A percentile compares a stretch with the other conserved stretches of the same genome.
Evolutionary conservation across 1,140 invertebrate genomes (phyloP).

Genomic region (Penaeus japonicus): DNA sequence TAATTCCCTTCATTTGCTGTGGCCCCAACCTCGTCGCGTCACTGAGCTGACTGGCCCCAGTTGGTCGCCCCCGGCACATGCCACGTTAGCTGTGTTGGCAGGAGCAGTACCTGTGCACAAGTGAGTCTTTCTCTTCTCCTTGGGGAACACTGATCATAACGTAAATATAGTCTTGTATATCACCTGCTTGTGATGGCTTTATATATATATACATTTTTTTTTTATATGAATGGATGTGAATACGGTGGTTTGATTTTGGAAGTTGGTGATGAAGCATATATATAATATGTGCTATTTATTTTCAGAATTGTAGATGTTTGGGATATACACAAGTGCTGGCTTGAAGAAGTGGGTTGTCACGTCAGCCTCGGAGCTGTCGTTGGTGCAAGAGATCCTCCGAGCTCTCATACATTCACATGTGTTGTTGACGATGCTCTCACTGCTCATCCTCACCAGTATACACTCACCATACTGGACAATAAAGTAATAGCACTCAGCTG

Average conservation of each 20-base stretch:
- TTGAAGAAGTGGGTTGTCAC: constrained; percentile 60
- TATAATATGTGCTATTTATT: constrained; percentile 49
- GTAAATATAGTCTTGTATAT: no score
- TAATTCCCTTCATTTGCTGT: constrained; percentile 67
- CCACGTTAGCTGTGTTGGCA: constrained; percentile 67
- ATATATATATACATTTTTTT: no score
- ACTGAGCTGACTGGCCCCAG: constrained; percentile 67
- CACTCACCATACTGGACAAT: constrained; percentile 34
- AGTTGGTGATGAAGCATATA: background rate
- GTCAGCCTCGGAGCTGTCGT: constrained; percentile 60
- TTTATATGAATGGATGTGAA: no score
- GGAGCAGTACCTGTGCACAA: constrained; percentile 67
- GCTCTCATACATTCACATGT: constrained; percentile 31
- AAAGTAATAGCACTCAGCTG: background rate
- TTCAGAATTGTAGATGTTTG: constrained; percentile 69
- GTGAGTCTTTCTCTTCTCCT: constrained; percentile 62
- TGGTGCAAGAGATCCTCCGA: constrained; percentile 47
- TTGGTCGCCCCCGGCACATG: constrained; percentile 64
- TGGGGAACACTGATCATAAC: no score
- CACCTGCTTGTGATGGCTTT: no score
- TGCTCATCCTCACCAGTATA: constrained; percentile 39
- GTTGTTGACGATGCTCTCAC: constrained; percentile 42
- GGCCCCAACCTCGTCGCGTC: constrained; percentile 73
- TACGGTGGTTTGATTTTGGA: no score
- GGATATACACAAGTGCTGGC: constrained; percentile 60